phyloP scores from a whole-genome alignment of 2,888 invertebrate species.

The Kryphioiulus occultus region DNA sequence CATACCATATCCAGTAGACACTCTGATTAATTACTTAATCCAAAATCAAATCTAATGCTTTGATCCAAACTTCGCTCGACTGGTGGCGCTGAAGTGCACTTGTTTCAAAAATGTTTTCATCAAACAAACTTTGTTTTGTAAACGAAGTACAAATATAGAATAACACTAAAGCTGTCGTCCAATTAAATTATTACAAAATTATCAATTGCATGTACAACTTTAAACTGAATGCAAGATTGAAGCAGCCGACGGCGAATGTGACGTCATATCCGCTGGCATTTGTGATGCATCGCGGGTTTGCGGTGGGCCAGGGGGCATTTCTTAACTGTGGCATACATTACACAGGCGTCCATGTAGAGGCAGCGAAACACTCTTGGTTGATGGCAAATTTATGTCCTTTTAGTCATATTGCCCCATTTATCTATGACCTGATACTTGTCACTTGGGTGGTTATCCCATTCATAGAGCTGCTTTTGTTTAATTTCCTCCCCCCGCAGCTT shows the following conservation, averaged over 20 bases:
- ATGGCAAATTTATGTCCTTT: slow-evolving; percentile 23
- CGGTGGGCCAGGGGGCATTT: not conserved
- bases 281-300: not conserved
- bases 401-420: slow-evolving; percentile 23
- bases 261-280: slow-evolving; percentile 6
- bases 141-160: too few species aligned
- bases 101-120: too few species aligned
- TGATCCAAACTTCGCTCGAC: too few species aligned
- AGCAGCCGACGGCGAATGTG: not conserved
- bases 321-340: not conserved
- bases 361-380: not conserved
- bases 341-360: not conserved
- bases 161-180: too few species aligned
- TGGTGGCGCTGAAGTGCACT: too few species aligned
- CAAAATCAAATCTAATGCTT: too few species aligned
- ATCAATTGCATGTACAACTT: too few species aligned
- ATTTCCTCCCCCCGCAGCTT: slow-evolving; percentile 13
- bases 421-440: slow-evolving; percentile 23
- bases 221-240: too few species aligned
- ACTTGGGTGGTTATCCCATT: slow-evolving; percentile 23
- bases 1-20: too few species aligned
- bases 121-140: too few species aligned
- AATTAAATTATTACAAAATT: too few species aligned
- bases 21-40: too few species aligned
- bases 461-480: not conserved